These are phyloP conservation scores for Gymnobelideus leadbeateri DNA, from an alignment of 2,113 vertebrate genomes.

Conservation along the genomic window DNA sequence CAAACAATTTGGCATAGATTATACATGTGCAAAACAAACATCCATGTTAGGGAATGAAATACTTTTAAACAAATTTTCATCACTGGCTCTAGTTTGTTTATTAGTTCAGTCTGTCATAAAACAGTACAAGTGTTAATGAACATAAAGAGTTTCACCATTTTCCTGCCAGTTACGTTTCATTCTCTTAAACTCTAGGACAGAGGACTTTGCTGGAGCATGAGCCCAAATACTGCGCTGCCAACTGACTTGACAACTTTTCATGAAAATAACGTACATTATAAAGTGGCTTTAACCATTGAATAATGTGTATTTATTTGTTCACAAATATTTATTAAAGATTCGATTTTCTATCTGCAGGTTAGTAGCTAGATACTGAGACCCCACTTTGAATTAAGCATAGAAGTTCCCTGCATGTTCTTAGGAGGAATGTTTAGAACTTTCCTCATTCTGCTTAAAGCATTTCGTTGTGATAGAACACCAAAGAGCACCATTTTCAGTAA, in stretches of 20 bases:
- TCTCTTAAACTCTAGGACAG: neutral
- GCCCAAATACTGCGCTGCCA: constrained; percentile 22
- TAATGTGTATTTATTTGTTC: constrained; percentile 55
- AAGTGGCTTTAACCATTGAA: constrained; percentile 24
- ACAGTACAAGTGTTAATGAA: constrained; percentile 58
- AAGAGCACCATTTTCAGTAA: neutral
- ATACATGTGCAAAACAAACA: neutral
- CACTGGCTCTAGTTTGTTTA: constrained; percentile 2
- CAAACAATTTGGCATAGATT: neutral
- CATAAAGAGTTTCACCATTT: constrained; percentile 10
- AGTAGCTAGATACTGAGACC: neutral
- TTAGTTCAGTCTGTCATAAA: constrained; percentile 41
- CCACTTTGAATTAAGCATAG: neutral
- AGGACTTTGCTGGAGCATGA: constrained; percentile 61
- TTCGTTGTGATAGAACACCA: neutral
- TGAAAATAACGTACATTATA: constrained; percentile 56
- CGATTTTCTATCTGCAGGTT: constrained; percentile 44
- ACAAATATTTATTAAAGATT: constrained; percentile 59
- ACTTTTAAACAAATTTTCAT: constrained; percentile 10
- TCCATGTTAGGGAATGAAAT: constrained; percentile 41
- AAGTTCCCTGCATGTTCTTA: constrained; percentile 33
- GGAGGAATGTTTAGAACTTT: neutral
- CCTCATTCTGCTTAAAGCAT: neutral
- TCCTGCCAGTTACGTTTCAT: constrained; percentile 45
- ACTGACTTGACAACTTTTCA: constrained; percentile 32